Evolutionary conservation across 2,797 vertebrate species (phyloP).

Genomic region (Microcaecilia unicolor): DNA sequence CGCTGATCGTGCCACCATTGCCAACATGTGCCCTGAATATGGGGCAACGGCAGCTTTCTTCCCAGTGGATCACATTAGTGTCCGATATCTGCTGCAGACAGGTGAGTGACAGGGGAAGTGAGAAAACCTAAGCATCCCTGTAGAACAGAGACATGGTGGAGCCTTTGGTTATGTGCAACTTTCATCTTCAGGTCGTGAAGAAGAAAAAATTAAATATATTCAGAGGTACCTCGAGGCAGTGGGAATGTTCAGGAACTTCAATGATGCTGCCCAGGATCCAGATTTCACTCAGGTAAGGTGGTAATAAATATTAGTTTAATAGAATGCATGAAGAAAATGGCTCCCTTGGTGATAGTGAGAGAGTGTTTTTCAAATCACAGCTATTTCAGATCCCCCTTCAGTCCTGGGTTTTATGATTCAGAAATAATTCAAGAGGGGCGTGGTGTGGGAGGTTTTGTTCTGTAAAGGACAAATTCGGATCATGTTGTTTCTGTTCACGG

Average conservation of each 20-base stretch:
- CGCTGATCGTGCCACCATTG: slow-evolving; percentile 91
- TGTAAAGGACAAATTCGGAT: too few relatives aligned
- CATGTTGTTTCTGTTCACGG: too few relatives aligned
- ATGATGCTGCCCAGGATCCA: slow-evolving; percentile 70
- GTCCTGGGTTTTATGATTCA: too few relatives aligned
- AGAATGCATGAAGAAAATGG: too few relatives aligned
- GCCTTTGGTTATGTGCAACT: background rate
- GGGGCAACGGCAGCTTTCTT: slow-evolving; percentile 93
- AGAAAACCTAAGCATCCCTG: too few relatives aligned
- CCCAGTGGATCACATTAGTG: slow-evolving; percentile 82
- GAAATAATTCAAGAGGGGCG: too few relatives aligned
- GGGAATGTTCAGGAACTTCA: slow-evolving; percentile 86
- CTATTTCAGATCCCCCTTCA: too few relatives aligned
- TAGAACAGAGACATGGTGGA: too few relatives aligned
- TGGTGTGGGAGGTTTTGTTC: too few relatives aligned
- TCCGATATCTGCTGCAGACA: slow-evolving; percentile 84
- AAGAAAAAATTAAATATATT: slow-evolving; percentile 65
- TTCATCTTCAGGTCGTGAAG: slow-evolving; percentile 65
- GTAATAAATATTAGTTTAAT: too few relatives aligned
- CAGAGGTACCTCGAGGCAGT: slow-evolving; percentile 77
- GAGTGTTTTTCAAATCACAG: too few relatives aligned
- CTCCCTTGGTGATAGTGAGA: too few relatives aligned
- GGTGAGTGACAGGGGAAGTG: slow-evolving; percentile 47
- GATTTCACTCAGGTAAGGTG: slow-evolving; percentile 86
- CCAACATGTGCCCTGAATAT: slow-evolving; percentile 97